Conservation (phyloP, 2,113 vertebrate genomes). For the Trachemys scripta region DNA sequence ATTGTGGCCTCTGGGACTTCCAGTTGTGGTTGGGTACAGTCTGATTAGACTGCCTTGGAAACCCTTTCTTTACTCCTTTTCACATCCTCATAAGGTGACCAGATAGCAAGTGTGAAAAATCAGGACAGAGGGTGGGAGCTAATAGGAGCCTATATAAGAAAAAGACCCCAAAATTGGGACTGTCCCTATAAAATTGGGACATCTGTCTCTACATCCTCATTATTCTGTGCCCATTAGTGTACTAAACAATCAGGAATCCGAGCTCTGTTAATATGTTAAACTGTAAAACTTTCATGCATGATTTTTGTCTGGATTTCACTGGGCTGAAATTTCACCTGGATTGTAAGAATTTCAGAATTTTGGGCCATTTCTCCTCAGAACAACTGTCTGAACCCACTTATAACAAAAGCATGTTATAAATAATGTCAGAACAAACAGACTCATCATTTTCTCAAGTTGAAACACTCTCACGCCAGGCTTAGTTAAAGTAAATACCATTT, state of each 20-base stretch:
- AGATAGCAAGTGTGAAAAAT: too few relatives aligned
- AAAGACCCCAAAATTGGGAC: too few relatives aligned
- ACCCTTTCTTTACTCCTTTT: background rate
- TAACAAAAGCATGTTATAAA: constrained; percentile 66
- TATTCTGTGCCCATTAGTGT: background rate
- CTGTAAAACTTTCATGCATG: constrained; percentile 26
- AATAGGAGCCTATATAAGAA: too few relatives aligned
- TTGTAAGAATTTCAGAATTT: constrained; percentile 48
- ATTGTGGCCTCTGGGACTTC: fast-evolving
- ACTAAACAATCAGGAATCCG: background rate
- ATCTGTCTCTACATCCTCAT: background rate
- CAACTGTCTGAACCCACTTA: constrained; percentile 49
- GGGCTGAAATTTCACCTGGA: constrained; percentile 45
- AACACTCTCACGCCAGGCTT: constrained; percentile 58
- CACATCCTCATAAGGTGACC: background rate
- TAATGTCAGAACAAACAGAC: constrained; percentile 67
- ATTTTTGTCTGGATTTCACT: constrained; percentile 10
- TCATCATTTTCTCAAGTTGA: constrained; percentile 62
- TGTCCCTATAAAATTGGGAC: too few relatives aligned
- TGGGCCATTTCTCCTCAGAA: constrained; percentile 56
- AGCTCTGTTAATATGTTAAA: background rate
- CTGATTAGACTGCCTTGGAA: constrained; percentile 6
- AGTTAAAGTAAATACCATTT: constrained; percentile 60
- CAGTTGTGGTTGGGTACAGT: background rate
- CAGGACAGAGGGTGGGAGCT: too few relatives aligned